Conservation (phyloP, 2,797 vertebrate species). For the Microctenopoma steveboyesi region DNA sequence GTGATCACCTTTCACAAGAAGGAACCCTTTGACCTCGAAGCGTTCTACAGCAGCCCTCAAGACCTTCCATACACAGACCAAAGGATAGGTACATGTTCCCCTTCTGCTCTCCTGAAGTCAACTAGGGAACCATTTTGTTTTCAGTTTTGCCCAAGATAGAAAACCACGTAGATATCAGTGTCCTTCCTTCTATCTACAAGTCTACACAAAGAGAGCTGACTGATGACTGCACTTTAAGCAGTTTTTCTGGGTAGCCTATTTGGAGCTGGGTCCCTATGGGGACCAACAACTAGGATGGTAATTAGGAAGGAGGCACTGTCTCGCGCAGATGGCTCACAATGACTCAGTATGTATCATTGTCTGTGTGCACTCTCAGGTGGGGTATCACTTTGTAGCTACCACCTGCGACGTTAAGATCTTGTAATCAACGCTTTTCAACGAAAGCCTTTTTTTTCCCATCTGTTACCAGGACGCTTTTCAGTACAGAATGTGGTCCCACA, state of each 20-base stretch:
- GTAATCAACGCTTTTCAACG: constrained; percentile 14
- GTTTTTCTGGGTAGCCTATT: constrained; percentile 13
- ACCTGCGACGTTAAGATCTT: background rate
- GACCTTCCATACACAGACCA: constrained; percentile 94
- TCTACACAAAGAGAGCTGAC: background rate
- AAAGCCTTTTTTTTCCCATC: background rate
- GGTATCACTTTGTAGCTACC: constrained; percentile 18
- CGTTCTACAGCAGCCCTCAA: constrained; percentile 91
- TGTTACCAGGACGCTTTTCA: constrained; percentile 86
- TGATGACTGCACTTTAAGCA: constrained; percentile 2
- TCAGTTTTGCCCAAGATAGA: constrained; percentile 12
- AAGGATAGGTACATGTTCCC: constrained; percentile 87
- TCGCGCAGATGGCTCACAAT: constrained; percentile 25
- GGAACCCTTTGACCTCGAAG: constrained; percentile 95
- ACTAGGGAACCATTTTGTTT: background rate
- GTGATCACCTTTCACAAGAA: constrained; percentile 98
- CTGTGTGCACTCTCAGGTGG: constrained; percentile 19
- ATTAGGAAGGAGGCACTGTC: constrained; percentile 35
- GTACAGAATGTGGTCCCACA: constrained; percentile 93
- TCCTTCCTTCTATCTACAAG: background rate
- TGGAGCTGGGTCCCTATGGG: constrained; percentile 18
- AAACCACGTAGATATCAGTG: background rate
- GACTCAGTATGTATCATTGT: constrained; percentile 14
- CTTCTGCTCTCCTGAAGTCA: constrained; percentile 16
- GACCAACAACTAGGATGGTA: constrained; percentile 30